These are phyloP conservation scores for Teleopsis dalmanni DNA, from an alignment of 1,140 invertebrate species.

Conservation along the genomic window DNA sequence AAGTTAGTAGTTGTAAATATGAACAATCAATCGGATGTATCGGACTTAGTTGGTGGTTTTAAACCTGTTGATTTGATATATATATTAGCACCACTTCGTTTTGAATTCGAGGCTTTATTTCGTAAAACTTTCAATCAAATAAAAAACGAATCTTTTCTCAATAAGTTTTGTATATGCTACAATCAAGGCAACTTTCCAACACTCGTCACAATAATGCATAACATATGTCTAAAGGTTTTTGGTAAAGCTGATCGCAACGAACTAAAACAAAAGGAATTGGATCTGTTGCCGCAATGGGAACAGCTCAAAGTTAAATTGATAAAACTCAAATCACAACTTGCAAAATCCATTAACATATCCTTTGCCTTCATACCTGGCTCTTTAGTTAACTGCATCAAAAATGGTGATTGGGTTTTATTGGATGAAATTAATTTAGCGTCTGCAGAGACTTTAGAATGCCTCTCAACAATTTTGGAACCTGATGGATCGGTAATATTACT, in stretches of 20 bases:
- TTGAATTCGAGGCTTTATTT: constrained; percentile 81
- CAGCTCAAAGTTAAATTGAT: constrained; percentile 60
- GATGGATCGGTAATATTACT: constrained; percentile 71
- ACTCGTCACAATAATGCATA: constrained; percentile 69
- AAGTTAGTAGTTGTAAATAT: constrained; percentile 95
- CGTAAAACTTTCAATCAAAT: constrained; percentile 66
- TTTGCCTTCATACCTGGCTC: constrained; percentile 92
- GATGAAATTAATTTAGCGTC: constrained; percentile 98
- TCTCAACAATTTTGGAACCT: constrained; percentile 84
- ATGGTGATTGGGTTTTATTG: constrained; percentile 89
- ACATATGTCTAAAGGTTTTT: constrained; percentile 58
- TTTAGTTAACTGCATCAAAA: constrained; percentile 79
- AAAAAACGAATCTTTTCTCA: constrained; percentile 79
- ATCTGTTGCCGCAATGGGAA: constrained; percentile 31
- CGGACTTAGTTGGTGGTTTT: constrained; percentile 92
- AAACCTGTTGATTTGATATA: constrained; percentile 91
- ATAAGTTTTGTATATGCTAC: constrained; percentile 68
- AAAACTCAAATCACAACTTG: constrained; percentile 62
- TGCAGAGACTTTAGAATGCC: constrained; percentile 90
- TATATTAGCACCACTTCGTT: constrained; percentile 68
- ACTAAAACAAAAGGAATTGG: constrained; percentile 16
- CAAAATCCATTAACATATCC: constrained; percentile 64
- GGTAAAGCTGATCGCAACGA: constrained; percentile 22
- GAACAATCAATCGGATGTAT: constrained; percentile 97
- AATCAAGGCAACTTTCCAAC: constrained; percentile 64